phyloP scores from a whole-genome alignment of 2,888 invertebrate genomes.

The Coleophora flavipennella region DNA sequence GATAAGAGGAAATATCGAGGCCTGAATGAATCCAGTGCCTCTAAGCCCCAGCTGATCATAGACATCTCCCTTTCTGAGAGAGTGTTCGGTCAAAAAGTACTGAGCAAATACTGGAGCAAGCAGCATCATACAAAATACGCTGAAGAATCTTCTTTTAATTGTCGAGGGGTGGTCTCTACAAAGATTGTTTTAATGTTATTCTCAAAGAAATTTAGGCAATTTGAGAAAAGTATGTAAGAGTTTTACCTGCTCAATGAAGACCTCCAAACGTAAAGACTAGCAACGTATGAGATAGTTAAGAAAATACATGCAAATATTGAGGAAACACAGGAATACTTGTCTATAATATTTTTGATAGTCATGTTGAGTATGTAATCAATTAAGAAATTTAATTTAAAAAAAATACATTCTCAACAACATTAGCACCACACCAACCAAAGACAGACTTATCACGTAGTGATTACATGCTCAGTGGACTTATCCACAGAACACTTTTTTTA shows the following conservation, averaged over 20 bases:
- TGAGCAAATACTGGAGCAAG: constrained; percentile 85
- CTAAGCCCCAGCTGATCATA: constrained; percentile 84
- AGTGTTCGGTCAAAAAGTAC: constrained; percentile 76
- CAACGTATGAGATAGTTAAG: constrained; percentile 85
- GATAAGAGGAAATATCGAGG: constrained; percentile 80
- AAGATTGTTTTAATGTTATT: constrained; percentile 18
- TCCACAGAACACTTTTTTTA: too few species aligned
- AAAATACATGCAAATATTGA: constrained; percentile 82
- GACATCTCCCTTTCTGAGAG: constrained; percentile 74
- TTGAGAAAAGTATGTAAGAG: too few species aligned
- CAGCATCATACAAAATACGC: constrained; percentile 86
- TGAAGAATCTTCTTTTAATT: constrained; percentile 89
- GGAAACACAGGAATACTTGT: constrained; percentile 57
- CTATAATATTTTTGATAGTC: constrained; percentile 25
- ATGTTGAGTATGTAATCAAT: constrained; percentile 4
- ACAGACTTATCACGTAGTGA: too few species aligned
- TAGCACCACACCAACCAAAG: too few species aligned
- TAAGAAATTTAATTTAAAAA: not conserved
- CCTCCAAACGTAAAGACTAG: constrained; percentile 91
- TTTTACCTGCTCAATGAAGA: constrained; percentile 80
- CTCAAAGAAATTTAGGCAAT: too few species aligned
- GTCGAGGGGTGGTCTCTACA: constrained; percentile 89
- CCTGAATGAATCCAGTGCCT: constrained; percentile 80
- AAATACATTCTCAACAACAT: too few species aligned
- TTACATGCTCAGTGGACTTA: too few species aligned